Evolutionary conservation across 1,140 invertebrate species (phyloP).

Genomic region (Zaprionus capensis): DNA sequence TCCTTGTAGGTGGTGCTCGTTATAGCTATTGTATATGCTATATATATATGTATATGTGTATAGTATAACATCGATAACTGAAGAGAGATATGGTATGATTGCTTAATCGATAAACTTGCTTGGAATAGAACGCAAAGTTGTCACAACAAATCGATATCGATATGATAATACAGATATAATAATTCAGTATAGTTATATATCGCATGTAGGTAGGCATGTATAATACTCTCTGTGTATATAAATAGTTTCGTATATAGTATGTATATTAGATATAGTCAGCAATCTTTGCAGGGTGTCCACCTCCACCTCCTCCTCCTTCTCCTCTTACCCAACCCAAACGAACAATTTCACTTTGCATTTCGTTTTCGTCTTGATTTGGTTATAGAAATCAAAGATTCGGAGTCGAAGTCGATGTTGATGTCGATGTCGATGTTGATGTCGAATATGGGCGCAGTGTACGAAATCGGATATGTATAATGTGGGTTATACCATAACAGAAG

Average conservation of each 20-base stretch:
- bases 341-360: conserved; percentile 53
- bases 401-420: not conserved
- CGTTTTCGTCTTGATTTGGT: conserved; percentile 11
- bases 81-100: conserved; percentile 39
- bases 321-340: not conserved
- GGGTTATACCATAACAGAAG: conserved; percentile 29
- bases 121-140: conserved; percentile 4
- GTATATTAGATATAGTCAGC: conserved; percentile 63
- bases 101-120: conserved; percentile 24
- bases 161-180: conserved; percentile 20
- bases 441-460: conserved; percentile 36
- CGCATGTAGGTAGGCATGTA: not conserved
- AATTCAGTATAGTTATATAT: conserved; percentile 1
- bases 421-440: conserved; percentile 18
- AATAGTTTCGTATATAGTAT: conserved; percentile 28
- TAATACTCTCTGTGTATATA: conserved; percentile 1
- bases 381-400: conserved; percentile 26
- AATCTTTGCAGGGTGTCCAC: conserved; percentile 33
- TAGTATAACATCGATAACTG: conserved; percentile 6
- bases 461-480: conserved; percentile 68
- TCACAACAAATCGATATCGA: conserved; percentile 22
- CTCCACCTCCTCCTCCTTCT: not conserved
- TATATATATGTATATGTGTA: conserved; percentile 1
- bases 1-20: conserved; percentile 58
- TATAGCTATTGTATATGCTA: conserved; percentile 4